Conservation (phyloP, 2,797 vertebrate genomes). For the Petrocephalus schoutedeni region DNA sequence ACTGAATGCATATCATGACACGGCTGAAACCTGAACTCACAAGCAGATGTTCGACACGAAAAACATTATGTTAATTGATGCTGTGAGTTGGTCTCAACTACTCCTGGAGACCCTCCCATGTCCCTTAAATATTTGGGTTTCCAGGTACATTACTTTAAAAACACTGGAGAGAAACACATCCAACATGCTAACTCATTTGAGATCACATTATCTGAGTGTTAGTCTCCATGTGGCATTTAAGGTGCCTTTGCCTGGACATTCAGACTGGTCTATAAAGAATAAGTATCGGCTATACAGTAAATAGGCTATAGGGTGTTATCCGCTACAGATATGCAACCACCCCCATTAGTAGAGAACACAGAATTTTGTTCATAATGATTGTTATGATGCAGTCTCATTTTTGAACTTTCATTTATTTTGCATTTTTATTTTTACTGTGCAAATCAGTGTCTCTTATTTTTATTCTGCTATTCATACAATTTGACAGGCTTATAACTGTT, state of each 20-base stretch:
- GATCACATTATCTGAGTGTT: background rate
- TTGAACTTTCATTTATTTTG: background rate
- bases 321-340: background rate
- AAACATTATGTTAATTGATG: background rate
- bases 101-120: background rate
- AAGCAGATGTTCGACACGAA: background rate
- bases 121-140: background rate
- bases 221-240: background rate
- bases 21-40: background rate
- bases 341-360: background rate
- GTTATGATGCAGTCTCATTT: background rate
- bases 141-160: background rate
- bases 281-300: background rate
- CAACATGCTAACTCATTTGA: background rate
- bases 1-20: background rate
- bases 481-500: background rate
- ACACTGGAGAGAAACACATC: background rate
- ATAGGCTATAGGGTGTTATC: background rate
- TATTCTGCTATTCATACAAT: background rate
- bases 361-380: background rate
- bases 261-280: background rate
- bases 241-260: background rate
- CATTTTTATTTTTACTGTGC: background rate
- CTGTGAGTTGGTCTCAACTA: background rate
- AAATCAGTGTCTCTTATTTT: background rate